Conservation (phyloP, 2,113 vertebrate genomes). For the Nipponia nippon region DNA sequence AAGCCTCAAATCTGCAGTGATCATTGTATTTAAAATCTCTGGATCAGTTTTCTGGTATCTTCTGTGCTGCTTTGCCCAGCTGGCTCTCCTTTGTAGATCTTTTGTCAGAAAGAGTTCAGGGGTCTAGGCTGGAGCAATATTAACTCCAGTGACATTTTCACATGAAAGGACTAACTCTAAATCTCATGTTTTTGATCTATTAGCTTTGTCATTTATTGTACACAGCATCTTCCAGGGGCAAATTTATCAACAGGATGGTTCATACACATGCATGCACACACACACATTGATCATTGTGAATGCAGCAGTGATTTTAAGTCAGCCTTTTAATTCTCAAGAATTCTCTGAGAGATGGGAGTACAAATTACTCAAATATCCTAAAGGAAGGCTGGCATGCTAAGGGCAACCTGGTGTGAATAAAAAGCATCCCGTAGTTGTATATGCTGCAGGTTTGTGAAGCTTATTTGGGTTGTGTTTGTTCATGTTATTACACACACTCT, state of each 20-base stretch:
- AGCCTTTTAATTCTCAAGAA: neutral
- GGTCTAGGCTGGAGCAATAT: neutral
- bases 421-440: neutral
- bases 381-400: neutral
- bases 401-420: neutral
- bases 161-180: neutral
- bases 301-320: neutral
- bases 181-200: neutral
- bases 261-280: rapidly evolving
- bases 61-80: neutral
- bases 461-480: neutral
- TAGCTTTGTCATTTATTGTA: neutral
- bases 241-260: neutral
- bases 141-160: constrained; percentile 16
- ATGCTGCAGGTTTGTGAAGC: neutral
- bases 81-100: neutral
- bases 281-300: neutral
- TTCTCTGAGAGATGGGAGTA: neutral
- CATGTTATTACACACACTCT: neutral
- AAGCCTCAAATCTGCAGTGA: neutral
- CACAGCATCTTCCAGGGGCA: neutral
- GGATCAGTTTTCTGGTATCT: neutral
- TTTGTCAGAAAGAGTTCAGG: neutral
- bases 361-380: neutral
- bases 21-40: neutral